Evolutionary conservation across 2,113 vertebrate species (phyloP).

Genomic region (Poeciliopsis prolifica): DNA sequence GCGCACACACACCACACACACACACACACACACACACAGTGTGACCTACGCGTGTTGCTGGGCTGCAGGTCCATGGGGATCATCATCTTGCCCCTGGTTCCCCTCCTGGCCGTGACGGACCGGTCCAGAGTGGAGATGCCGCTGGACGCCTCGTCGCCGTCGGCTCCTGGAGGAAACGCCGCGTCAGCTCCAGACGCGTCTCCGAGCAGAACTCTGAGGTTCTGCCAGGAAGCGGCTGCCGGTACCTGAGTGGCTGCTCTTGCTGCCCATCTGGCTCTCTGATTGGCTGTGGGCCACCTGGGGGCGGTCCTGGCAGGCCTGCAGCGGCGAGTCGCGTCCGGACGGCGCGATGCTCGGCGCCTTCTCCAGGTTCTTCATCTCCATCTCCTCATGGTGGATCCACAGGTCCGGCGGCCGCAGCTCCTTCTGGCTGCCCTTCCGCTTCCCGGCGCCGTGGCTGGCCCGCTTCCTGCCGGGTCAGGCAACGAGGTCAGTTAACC

Average conservation of each 20-base stretch:
- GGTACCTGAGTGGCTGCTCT: slow-evolving; percentile 91
- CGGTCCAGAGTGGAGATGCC: slow-evolving; percentile 91
- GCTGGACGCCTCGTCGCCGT: slow-evolving; percentile 88
- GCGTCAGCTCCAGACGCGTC: neutral
- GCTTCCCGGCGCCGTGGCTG: slow-evolving; percentile 85
- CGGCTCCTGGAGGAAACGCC: slow-evolving; percentile 77
- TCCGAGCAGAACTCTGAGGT: too few species aligned
- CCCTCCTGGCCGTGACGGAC: slow-evolving; percentile 86
- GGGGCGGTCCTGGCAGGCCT: slow-evolving; percentile 89
- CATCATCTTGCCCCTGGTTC: slow-evolving; percentile 91
- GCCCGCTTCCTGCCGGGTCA: slow-evolving; percentile 83
- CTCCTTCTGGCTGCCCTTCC: slow-evolving; percentile 95
- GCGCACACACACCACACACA: too few species aligned
- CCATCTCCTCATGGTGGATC: slow-evolving; percentile 98
- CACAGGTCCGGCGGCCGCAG: slow-evolving; percentile 92
- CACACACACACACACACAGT: too few species aligned
- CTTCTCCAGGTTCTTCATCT: slow-evolving; percentile 96
- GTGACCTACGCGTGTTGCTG: slow-evolving; percentile 85
- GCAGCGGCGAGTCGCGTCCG: slow-evolving; percentile 82
- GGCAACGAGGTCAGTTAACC: too few species aligned
- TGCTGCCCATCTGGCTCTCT: slow-evolving; percentile 91
- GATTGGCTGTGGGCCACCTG: slow-evolving; percentile 92
- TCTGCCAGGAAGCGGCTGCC: too few species aligned
- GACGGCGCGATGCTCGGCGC: slow-evolving; percentile 81
- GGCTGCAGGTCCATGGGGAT: slow-evolving; percentile 94